A percentile compares a stretch with the other conserved stretches of the same genome.
phyloP scores from a whole-genome alignment of 2,113 vertebrate species.

The Phaetusa simplex region DNA sequence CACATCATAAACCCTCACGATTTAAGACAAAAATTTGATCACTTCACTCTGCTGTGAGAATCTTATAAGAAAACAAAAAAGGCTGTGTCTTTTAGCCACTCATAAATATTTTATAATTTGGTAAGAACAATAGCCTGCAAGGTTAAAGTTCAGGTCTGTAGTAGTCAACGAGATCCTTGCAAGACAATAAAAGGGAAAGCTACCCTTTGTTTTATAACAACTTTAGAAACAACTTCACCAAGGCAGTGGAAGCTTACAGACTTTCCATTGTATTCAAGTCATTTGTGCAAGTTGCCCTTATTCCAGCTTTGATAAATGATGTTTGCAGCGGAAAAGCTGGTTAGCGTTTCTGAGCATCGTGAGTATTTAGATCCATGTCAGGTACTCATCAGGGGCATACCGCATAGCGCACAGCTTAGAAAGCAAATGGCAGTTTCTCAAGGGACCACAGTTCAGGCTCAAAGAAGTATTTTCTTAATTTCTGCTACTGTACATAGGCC shows the following conservation, averaged over 20 bases:
- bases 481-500: background rate
- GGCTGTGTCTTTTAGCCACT: conserved; percentile 26
- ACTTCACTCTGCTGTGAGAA: conserved; percentile 28
- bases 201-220: conserved; percentile 52
- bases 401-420: background rate
- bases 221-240: background rate
- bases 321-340: background rate
- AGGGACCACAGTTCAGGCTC: background rate
- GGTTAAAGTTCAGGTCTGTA: conserved; percentile 57
- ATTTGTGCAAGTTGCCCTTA: conserved; percentile 24
- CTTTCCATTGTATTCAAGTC: conserved; percentile 1
- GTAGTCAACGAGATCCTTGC: conserved; percentile 8
- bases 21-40: background rate
- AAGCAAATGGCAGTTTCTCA: background rate
- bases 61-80: conserved; percentile 22
- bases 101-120: conserved; percentile 68
- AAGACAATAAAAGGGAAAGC: conserved; percentile 58
- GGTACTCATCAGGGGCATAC: background rate
- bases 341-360: background rate
- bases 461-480: background rate
- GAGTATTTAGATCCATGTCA: background rate
- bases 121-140: conserved; percentile 35
- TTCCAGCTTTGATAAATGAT: conserved; percentile 26
- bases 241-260: background rate
- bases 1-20: background rate